Conservation (phyloP, 2,888 invertebrate genomes). For the Tenthredo notha region DNA sequence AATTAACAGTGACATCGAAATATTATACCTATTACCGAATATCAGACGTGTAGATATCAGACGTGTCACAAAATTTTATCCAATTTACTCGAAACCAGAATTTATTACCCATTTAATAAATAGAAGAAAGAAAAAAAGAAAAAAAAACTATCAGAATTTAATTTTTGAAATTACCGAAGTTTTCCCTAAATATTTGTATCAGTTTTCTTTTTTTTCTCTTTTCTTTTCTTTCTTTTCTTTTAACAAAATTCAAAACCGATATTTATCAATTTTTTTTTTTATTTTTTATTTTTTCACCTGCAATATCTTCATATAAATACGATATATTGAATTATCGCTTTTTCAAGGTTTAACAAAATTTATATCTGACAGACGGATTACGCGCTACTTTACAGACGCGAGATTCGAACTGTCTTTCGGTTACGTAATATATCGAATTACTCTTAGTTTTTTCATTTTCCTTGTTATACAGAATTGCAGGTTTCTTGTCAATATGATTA, state of each 20-base stretch:
- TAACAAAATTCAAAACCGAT: neutral
- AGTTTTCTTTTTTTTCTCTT: neutral
- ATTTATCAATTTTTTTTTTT: no score
- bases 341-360: neutral
- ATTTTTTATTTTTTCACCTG: no score
- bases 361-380: neutral
- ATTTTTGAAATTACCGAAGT: no score
- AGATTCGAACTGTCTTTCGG: neutral
- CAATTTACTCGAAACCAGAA: neutral
- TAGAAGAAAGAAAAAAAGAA: no score
- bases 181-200: neutral
- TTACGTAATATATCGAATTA: constrained; percentile 7
- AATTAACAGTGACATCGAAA: neutral
- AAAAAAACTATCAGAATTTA: neutral
- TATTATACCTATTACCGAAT: neutral
- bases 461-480: neutral
- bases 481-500: neutral
- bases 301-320: neutral
- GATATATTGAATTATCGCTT: neutral
- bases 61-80: neutral
- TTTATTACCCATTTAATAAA: neutral
- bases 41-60: neutral
- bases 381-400: neutral
- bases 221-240: neutral
- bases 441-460: neutral